phyloP scores from a whole-genome alignment of 2,888 invertebrate genomes.

The Lissocephala sabroskyi region DNA sequence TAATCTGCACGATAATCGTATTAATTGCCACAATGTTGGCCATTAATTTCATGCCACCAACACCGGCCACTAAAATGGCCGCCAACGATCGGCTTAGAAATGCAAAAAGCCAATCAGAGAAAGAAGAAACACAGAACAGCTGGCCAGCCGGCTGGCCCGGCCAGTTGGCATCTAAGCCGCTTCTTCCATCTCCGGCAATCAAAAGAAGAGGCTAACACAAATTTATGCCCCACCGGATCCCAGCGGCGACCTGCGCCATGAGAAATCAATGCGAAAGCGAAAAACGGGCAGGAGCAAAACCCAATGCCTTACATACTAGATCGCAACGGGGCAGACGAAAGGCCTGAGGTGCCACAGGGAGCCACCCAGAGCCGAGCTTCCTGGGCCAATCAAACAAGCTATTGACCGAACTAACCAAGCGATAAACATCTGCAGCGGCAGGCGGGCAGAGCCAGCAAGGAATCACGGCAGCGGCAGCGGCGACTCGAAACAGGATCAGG shows the following conservation, averaged over 20 bases:
- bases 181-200: no score
- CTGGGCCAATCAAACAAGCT: no score
- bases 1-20: slow-evolving; percentile 52
- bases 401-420: slow-evolving; percentile 1
- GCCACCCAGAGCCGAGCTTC: no score
- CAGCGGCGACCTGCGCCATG: no score
- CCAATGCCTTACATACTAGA: slow-evolving; percentile 54
- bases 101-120: background rate
- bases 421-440: slow-evolving; percentile 32
- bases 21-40: slow-evolving; percentile 30
- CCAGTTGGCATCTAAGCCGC: background rate
- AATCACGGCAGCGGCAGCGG: slow-evolving; percentile 46
- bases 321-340: background rate
- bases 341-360: background rate
- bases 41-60: slow-evolving; percentile 21
- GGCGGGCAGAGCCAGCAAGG: slow-evolving; percentile 18
- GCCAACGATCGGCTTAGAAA: no score
- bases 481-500: slow-evolving; percentile 43
- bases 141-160: no score
- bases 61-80: background rate
- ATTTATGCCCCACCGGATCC: background rate
- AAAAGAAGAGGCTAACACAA: no score
- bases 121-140: background rate
- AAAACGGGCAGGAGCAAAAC: slow-evolving; percentile 33
- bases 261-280: slow-evolving; percentile 25